phyloP scores from a whole-genome alignment of 1,140 invertebrate species.

The Polypedilum vanderplanki region DNA sequence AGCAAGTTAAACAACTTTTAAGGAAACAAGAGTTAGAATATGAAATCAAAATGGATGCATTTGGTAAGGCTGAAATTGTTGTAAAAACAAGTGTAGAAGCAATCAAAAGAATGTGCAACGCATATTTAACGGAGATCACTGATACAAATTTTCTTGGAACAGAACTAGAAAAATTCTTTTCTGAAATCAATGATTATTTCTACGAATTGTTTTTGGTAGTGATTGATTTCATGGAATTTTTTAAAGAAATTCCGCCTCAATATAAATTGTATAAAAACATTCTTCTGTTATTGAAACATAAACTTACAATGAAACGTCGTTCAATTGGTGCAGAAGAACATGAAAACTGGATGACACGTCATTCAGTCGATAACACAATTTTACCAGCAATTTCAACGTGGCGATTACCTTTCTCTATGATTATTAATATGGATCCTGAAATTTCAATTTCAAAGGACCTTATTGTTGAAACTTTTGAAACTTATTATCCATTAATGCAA shows the following conservation, averaged over 20 bases:
- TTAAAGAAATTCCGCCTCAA: slow-evolving; percentile 36
- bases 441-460: slow-evolving; percentile 37
- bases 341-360: slow-evolving; percentile 40
- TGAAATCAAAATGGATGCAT: slow-evolving; percentile 38
- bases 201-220: slow-evolving; percentile 42
- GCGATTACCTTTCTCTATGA: slow-evolving; percentile 40
- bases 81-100: slow-evolving; percentile 37
- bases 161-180: slow-evolving; percentile 38
- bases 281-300: slow-evolving; percentile 40
- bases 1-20: slow-evolving; percentile 36
- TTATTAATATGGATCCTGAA: slow-evolving; percentile 35
- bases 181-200: slow-evolving; percentile 43
- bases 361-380: slow-evolving; percentile 37
- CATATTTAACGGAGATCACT: slow-evolving; percentile 40
- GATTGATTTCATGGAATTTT: slow-evolving; percentile 39
- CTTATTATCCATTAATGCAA: slow-evolving; percentile 42
- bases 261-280: slow-evolving; percentile 41
- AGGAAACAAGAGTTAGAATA: slow-evolving; percentile 38
- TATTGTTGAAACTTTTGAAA: slow-evolving; percentile 41
- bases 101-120: slow-evolving; percentile 39
- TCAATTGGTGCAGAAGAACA: slow-evolving; percentile 39
- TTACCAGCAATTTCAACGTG: slow-evolving; percentile 41
- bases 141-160: slow-evolving; percentile 37
- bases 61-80: slow-evolving; percentile 40
- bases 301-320: slow-evolving; percentile 38